These are phyloP conservation scores for Diplolepis rosae DNA, from an alignment of 2,888 invertebrate genomes.

Conservation along the genomic window DNA sequence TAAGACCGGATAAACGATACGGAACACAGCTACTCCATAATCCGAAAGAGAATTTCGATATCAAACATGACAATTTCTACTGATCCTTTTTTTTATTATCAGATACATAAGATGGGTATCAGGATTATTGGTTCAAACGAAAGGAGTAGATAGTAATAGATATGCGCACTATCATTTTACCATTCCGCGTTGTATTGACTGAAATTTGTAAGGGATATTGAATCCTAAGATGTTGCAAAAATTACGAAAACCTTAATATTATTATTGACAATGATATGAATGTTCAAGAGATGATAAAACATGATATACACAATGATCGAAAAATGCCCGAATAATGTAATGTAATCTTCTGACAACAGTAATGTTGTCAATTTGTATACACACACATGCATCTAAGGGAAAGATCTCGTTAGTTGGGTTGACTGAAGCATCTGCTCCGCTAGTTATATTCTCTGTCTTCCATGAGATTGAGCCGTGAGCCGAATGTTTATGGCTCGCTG, in stretches of 20 bases:
- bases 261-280: too few relatives aligned
- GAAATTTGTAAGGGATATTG: neutral
- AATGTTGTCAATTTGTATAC: neutral
- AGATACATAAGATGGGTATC: neutral
- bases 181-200: neutral
- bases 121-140: too few relatives aligned
- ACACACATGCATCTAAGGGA: neutral
- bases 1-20: conserved; percentile 41
- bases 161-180: too few relatives aligned
- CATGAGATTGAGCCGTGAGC: conserved; percentile 62
- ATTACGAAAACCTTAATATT: neutral
- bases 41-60: neutral
- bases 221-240: neutral
- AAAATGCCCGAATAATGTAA: neutral
- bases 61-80: neutral
- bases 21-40: neutral
- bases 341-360: neutral
- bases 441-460: conserved; percentile 39
- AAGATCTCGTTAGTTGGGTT: conserved; percentile 4
- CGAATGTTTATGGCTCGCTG: conserved; percentile 64
- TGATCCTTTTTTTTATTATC: neutral
- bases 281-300: neutral
- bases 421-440: conserved; percentile 15
- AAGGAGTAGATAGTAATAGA: too few relatives aligned
- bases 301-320: neutral